Percentiles rank a stretch among this genome's conserved stretches.
phyloP scores from a whole-genome alignment of 2,113 vertebrate species.

The Candoia aspera region DNA sequence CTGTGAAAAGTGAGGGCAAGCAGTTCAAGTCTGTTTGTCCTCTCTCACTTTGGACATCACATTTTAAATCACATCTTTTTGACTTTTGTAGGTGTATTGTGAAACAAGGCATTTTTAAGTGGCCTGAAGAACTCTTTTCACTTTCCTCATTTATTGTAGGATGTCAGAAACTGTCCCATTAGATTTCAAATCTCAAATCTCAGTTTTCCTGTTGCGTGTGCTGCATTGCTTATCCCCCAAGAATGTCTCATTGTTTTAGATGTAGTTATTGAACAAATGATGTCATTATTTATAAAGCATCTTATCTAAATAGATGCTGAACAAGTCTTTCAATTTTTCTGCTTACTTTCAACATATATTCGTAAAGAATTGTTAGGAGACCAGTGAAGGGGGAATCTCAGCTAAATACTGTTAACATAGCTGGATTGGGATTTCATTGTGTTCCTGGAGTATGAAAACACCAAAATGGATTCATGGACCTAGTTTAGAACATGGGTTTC shows the following conservation, averaged over 20 bases:
- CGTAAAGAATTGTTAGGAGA: not conserved
- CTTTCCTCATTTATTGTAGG: not conserved
- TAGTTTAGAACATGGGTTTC: conserved; percentile 10
- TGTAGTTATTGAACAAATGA: not conserved
- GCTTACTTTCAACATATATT: not conserved
- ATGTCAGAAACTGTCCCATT: not conserved
- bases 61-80: not conserved
- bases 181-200: not conserved
- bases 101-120: not conserved
- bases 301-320: not conserved
- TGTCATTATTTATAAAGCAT: not conserved
- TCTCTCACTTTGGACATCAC: not conserved
- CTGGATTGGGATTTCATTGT: not conserved
- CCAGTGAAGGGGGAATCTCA: not conserved
- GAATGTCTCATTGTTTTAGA: not conserved
- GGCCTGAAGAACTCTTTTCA: not conserved
- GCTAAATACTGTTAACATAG: not conserved
- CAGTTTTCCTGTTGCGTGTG: not conserved
- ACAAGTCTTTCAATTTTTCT: not conserved
- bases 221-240: not conserved
- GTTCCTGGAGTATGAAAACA: not conserved
- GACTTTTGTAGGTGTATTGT: not conserved
- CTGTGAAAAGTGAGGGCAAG: not conserved
- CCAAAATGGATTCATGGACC: conserved; percentile 15
- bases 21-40: not conserved